phyloP scores from a whole-genome alignment of 2,888 invertebrate species.

The Synergus japonicus region DNA sequence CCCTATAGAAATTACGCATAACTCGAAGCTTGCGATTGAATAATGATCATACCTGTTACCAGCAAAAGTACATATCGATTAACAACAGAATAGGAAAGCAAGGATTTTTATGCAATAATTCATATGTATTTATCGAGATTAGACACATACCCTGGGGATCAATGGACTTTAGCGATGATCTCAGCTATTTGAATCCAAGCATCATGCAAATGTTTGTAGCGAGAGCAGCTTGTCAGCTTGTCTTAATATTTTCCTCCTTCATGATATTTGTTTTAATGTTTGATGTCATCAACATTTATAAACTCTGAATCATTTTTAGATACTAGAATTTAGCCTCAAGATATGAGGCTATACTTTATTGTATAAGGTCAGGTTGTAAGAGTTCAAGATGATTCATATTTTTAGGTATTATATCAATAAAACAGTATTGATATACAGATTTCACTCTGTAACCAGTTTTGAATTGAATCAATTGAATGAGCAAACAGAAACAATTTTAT shows the following conservation, averaged over 20 bases:
- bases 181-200: neutral
- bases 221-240: neutral
- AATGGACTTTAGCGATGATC: conserved; percentile 27
- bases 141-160: conserved; percentile 9
- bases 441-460: neutral
- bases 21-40: neutral
- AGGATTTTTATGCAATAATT: neutral
- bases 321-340: neutral
- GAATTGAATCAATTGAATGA: neutral
- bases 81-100: neutral
- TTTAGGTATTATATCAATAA: too few species aligned
- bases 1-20: conserved; percentile 4
- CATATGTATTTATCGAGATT: neutral
- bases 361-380: too few species aligned
- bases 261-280: neutral
- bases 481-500: conserved; percentile 13
- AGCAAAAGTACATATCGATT: neutral
- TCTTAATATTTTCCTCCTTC: neutral
- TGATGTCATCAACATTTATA: conserved; percentile 7
- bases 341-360: too few species aligned
- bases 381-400: too few species aligned
- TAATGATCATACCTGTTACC: neutral
- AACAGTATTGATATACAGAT: neutral
- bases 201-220: neutral
- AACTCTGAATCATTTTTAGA: conserved; percentile 14